Evolutionary conservation across 2,888 invertebrate genomes (phyloP), one percentile per base, ranked within the genome.

Genomic region (Drosophila formosana): DNA sequence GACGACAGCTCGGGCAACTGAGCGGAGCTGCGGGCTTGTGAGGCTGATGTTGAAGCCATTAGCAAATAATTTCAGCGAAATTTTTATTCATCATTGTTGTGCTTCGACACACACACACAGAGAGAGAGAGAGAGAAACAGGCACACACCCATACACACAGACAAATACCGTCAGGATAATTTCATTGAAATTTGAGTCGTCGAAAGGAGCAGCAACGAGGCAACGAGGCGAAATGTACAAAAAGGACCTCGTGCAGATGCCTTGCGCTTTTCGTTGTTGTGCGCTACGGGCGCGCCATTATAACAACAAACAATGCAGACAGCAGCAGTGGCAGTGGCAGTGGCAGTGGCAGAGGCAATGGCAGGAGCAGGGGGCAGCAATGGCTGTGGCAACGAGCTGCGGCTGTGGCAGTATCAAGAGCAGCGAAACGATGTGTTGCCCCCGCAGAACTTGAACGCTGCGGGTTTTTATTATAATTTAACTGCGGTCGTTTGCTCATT

Each of bases 181-280:
- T 89, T 90, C 83, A 90, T 89, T 90, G 89, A 90, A 89, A 89
- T 89, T 88, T 89, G 90, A 89, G 88, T 88, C 76, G 82, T 65
- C 82, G 68, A 79, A 89, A 88, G 75, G 84, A 78, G 69, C 78
- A 80, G 71, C 78, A 62, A 67, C 58, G 67, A 66, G 53, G 67
- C 67, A 70, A 78, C 30, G 30, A 6, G 30, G 71, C 78, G 58
- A 68, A 78, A 81, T 66, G 78, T 75, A 78, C 80, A 83, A 75
- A 57, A 81, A 84, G 77, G 78, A 74, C 75, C 74, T 64, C 70
- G 70, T 78, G 87, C 83, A 83, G 83, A 83, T 83, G 83, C 87
- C 78, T 83, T 83, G 83, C 83, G 87, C 83, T 86, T 83, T 83
- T 83, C 78, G 88, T 73, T 79, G 74, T 63, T 68, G 57, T 60